These are phyloP conservation scores for Progne subis DNA, from an alignment of 2,113 vertebrate species.

Conservation along the genomic window DNA sequence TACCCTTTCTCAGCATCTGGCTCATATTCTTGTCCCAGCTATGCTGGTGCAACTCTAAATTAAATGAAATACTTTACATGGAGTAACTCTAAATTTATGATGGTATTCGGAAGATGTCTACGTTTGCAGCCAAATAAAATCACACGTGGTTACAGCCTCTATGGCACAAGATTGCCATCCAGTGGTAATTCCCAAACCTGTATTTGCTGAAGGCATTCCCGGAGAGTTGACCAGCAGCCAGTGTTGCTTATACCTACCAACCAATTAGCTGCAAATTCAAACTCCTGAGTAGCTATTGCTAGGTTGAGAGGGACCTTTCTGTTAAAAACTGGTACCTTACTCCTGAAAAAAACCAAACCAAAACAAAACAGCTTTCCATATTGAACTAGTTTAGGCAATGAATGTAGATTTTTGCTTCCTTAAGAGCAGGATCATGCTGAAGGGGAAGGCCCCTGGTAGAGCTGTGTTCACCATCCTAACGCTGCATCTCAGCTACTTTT, in stretches of 20 bases:
- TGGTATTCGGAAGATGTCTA: not conserved
- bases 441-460: not conserved
- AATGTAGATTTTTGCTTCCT: not conserved
- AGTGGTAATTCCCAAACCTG: not conserved
- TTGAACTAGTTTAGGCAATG: not conserved
- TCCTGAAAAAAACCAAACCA: not conserved
- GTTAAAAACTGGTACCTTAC: not conserved
- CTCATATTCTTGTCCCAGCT: not conserved
- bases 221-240: not conserved
- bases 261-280: not conserved
- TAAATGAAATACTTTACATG: not conserved
- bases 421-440: not conserved
- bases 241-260: not conserved
- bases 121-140: not conserved
- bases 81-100: slow-evolving; percentile 27
- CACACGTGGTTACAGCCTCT: not conserved
- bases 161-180: slow-evolving; percentile 50
- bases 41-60: not conserved
- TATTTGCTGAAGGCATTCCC: not conserved
- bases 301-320: not conserved
- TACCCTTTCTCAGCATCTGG: not conserved
- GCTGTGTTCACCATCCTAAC: rapidly evolving
- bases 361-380: not conserved
- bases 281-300: not conserved
- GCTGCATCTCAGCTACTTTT: not conserved